A percentile compares a stretch with the other conserved stretches of the same genome.
Evolutionary conservation across 2,113 vertebrate species (phyloP).

Genomic region (Oreochromis tanganicae): DNA sequence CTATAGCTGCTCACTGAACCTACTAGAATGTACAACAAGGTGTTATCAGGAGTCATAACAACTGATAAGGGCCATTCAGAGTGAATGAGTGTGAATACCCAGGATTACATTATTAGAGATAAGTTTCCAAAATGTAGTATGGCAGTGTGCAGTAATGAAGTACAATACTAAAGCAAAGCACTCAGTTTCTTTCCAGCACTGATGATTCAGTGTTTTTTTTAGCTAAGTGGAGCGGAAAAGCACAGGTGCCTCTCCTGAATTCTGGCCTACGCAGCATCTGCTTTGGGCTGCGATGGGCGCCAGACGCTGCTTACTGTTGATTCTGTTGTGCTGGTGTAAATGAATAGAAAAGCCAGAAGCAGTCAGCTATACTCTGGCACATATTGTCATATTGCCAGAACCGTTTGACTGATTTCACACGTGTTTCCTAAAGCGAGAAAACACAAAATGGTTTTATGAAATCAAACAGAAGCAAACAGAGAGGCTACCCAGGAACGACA

Average conservation of each 20-base stretch:
- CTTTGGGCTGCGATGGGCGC: background rate
- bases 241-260: background rate
- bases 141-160: background rate
- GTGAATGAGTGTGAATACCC: background rate
- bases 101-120: background rate
- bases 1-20: background rate
- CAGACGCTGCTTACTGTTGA: background rate
- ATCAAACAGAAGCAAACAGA: background rate
- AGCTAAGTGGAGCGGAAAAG: background rate
- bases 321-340: background rate
- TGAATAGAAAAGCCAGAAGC: background rate
- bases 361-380: background rate
- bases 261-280: conserved; percentile 1
- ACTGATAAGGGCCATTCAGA: background rate
- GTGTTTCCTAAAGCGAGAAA: conserved; percentile 2
- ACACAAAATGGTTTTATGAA: conserved; percentile 6
- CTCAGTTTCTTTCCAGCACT: background rate
- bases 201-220: background rate
- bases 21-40: background rate
- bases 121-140: background rate
- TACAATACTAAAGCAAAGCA: background rate
- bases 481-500: background rate
- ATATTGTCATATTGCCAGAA: background rate
- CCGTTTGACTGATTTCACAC: conserved; percentile 26
- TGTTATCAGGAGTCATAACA: background rate